Evolutionary conservation across 2,888 invertebrate species (phyloP), one percentile per base, ranked within the genome.

Genomic region (Cataglyphis rosenhaueri): DNA sequence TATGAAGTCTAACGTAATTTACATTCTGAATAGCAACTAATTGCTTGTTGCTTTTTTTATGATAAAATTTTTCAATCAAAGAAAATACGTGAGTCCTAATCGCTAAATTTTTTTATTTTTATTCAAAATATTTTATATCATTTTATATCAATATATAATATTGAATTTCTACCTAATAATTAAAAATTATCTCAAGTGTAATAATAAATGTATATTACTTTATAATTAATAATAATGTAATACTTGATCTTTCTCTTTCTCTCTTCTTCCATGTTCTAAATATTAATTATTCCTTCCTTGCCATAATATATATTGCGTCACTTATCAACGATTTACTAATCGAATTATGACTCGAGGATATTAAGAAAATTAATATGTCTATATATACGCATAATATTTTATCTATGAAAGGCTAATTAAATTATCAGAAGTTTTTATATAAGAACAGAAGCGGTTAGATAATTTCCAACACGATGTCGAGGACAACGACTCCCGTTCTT

Each of bases 301-400:
- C 12, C 10, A 9, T 65, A 76, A 29, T n/a, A 55, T 15, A 41
- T 25, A 68, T 59, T 32, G 44, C 41, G 32, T 59, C 32, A 41
- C 59, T 78, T 78, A 78, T 68, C 1, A 59, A 70, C 18, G 21
- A 44, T 44, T 44, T 44, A 70, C 44, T 68, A 78, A 68, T 59
- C n/a, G 10, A 48, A 70, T 48, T 59, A 32, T 41, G 10, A n/a
- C 18, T 41, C 15, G n/a, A 44, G 8, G 15, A 6, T n/a, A 29
- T 29, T 25, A 10, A 59, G 25, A 25, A 59, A 59, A 70, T 68
- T 59, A 18, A n/a, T 78, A 25, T 12, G 9, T 18, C 35, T 68
- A 57, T 9, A 52, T n/a, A n/a, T n/a, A n/a, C 3, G 12, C n/a
- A 18, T n/a, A 29, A 18, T n/a, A 59, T 29, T 21, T 44, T 57